These are phyloP conservation scores for Drosophila helvetica DNA, from an alignment of 2,888 invertebrate genomes.

Conservation along the genomic window DNA sequence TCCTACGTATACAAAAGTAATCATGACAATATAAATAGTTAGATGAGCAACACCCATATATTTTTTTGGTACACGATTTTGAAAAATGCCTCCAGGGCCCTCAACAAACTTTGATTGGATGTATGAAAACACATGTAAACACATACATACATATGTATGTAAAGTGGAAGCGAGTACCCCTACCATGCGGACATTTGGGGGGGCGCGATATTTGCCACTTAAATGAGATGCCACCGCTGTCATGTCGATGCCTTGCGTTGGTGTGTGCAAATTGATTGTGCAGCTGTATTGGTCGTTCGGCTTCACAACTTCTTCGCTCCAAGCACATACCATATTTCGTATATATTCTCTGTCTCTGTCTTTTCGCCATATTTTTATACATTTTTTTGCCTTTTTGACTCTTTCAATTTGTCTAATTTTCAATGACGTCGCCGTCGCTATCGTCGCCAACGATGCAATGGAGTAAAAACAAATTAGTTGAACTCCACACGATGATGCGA, in stretches of 20 bases:
- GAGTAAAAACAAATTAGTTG: slow-evolving; percentile 70
- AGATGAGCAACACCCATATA: too few species aligned
- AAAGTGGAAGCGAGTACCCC: slow-evolving; percentile 7
- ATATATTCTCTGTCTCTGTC: slow-evolving; percentile 39
- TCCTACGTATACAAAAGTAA: too few species aligned
- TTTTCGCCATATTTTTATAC: slow-evolving; percentile 34
- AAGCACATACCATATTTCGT: slow-evolving; percentile 7
- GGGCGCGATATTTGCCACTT: slow-evolving; percentile 60
- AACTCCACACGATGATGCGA: slow-evolving; percentile 51
- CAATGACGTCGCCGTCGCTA: slow-evolving; percentile 62
- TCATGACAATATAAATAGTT: too few species aligned
- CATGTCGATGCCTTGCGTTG: neutral
- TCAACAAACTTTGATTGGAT: too few species aligned
- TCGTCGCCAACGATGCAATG: slow-evolving; percentile 40
- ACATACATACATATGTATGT: too few species aligned
- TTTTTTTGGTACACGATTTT: too few species aligned
- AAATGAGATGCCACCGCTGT: slow-evolving; percentile 58
- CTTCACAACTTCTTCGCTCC: slow-evolving; percentile 30
- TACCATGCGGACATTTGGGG: slow-evolving; percentile 42
- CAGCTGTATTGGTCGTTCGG: slow-evolving; percentile 26
- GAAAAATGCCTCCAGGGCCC: too few species aligned
- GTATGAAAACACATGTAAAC: neutral
- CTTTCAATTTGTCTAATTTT: slow-evolving; percentile 77
- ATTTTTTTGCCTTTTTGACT: slow-evolving; percentile 69
- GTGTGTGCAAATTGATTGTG: slow-evolving; percentile 65